Evolutionary conservation across 1,140 invertebrate species (phyloP), one percentile per base, ranked within the genome.

Genomic region (Brachionus paranguensis): DNA sequence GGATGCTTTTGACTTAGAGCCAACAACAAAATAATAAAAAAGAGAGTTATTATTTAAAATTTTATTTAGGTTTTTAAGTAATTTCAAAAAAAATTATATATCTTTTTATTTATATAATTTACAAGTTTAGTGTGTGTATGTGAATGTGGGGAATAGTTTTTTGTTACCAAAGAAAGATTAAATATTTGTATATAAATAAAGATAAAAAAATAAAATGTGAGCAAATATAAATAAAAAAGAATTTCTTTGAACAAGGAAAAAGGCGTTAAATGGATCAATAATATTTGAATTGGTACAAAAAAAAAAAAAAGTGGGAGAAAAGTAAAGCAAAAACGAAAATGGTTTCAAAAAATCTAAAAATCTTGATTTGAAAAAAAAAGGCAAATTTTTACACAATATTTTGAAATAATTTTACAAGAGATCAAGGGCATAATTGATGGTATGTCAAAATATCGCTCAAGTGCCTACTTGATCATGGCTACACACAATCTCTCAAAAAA

Each of bases 181-280:
- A 60, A 60, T 60, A 60, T 60, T 60, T 60, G 20, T 20, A 60
- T n/a, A 60, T 60, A 60, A 60, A 60, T 60, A 60, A 60, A 60
- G 53, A 60, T 60, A 60, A 60, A 60, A 60, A 60, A 60, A 60
- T 60, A 60, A 60, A 60, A 60, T 60, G 53, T 60, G 53, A 60
- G 53, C 53, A 60, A 60, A 60, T 60, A 60, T 60, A 60, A 60
- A 60, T 60, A 60, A 60, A 60, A 37, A 37, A 60, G 20, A 60
- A 8, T 60, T 60, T 60, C 53, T 60, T 60, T 60, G 53, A 60
- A 60, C 53, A 60, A 60, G 53, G 53, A 60, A 27, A 60, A 60
- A 60, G 53, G 53, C 53, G 53, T 60, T 60, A 60, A 27, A 60
- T 60, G 53, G 53, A 60, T 60, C 53, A 60, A 60, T 60, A 60